Conservation (phyloP, 2,113 vertebrate genomes). For the Felis catus region DNA sequence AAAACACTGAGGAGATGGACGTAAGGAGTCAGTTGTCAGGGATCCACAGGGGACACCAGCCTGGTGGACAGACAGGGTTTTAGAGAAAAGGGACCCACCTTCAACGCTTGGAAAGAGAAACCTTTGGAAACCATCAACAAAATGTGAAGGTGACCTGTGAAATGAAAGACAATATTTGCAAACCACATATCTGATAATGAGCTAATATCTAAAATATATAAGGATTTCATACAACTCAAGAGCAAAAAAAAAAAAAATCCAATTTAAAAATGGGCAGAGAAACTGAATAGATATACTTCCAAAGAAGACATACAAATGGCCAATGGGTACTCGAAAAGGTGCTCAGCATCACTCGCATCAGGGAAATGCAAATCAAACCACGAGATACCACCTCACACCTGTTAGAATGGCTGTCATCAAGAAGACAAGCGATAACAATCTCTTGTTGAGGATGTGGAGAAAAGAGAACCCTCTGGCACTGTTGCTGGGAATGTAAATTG, state of each 20-base stretch:
- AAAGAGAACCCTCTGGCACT: not conserved
- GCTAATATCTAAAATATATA: not conserved
- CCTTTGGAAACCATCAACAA: not conserved
- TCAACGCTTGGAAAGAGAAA: not conserved
- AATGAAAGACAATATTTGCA: not conserved
- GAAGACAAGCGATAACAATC: not conserved
- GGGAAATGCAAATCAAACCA: not conserved
- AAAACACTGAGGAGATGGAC: not conserved
- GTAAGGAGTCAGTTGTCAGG: too few relatives aligned
- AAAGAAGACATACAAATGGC: not conserved
- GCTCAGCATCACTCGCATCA: not conserved
- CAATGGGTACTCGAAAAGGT: not conserved
- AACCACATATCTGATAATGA: not conserved
- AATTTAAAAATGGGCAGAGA: not conserved
- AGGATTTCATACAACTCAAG: not conserved
- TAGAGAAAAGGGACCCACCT: not conserved
- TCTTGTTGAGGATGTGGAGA: not conserved
- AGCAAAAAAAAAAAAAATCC: not conserved
- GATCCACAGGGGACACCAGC: not conserved
- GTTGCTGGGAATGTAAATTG: not conserved
- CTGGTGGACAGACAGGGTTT: not conserved
- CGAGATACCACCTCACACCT: not conserved
- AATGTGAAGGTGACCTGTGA: not conserved
- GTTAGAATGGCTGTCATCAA: not conserved
- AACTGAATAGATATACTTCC: not conserved